Base-by-base conservation (phyloP, 2,797 vertebrate species). In the Oreochromis mossambicus region DNA sequence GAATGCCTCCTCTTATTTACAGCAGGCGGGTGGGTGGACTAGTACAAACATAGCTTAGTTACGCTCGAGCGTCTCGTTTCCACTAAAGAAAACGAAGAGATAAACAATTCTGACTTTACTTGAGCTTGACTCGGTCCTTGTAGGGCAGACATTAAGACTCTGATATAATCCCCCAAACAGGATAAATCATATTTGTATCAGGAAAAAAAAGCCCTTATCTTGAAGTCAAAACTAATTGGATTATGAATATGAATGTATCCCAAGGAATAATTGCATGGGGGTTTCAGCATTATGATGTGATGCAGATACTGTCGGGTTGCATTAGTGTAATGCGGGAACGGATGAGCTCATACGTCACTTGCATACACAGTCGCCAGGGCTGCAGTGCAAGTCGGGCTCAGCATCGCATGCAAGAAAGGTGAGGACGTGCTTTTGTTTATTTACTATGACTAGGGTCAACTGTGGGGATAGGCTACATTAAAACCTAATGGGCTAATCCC, bases 161-260 rank as follows among this genome's bases (percentile, higher is more conserved):
- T 24, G 61, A 78, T 84, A 82, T 91, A 91, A 94, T 88, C 90
- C 92, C 79, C 85, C 73, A 91, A 93, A 91, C 88, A 88, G 88
- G 91, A 91, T 90, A 88, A 89, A 92, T 92, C 84, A 87, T 84
- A 87, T 91, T 93, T 90, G 78, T 81, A 88, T 87, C 78, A 75
- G 78, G 29, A 4, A 38, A 55, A 55, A 82, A 63, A 82, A 36
- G 19, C 24, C 46, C 79, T 91, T 87, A 89, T 92, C 91, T 89
- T 83, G 52, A 41, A 92, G 90, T 89, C 86, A 82, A 91, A 93
- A 77, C 83, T 93, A 94, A 94, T 92, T 93, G 92, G 92, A 94
- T 94, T 93, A 94, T 89, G 85, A 92, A 87, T 89, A 89, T 89
- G 86, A 92, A 92, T 89, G 78, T 89, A 85, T 88, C 83, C 83